A percentile compares a stretch with the other conserved stretches of the same genome.
Evolutionary conservation across 2,113 vertebrate species (phyloP).

Genomic region (Pachycephala philippinensis): DNA sequence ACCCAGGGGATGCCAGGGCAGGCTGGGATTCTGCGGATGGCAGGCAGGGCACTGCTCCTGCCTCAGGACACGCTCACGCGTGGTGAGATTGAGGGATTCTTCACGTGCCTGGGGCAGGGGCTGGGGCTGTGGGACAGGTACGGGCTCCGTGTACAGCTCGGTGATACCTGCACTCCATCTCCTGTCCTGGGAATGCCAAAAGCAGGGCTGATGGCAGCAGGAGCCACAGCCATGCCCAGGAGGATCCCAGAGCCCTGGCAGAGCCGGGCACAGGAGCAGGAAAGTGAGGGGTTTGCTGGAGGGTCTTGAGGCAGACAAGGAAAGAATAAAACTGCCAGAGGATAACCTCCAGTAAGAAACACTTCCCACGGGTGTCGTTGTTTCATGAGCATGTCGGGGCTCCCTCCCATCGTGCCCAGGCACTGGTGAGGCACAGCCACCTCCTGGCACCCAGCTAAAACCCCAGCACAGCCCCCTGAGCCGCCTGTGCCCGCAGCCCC

Average conservation of each 20-base stretch:
- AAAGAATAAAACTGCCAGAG: background rate
- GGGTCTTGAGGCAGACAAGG: background rate
- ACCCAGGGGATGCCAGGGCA: background rate
- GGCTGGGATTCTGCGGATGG: background rate
- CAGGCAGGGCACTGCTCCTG: background rate
- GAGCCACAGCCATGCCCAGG: background rate
- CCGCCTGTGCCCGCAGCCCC: background rate
- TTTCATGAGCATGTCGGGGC: background rate
- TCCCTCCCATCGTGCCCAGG: rapidly evolving
- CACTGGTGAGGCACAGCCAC: rapidly evolving
- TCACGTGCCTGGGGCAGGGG: background rate
- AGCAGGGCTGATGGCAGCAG: background rate
- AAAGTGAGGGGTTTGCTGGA: background rate
- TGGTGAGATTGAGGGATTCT: background rate
- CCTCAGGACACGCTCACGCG: rapidly evolving
- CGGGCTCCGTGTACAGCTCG: rapidly evolving
- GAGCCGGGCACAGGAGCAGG: background rate
- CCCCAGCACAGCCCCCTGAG: background rate
- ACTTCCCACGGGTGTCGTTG: background rate
- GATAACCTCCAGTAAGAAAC: background rate
- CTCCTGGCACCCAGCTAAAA: background rate
- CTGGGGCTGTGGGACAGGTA: background rate
- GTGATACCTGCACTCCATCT: rapidly evolving
- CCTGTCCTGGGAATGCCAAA: background rate
- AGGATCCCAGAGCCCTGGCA: background rate